A percentile compares a stretch with the other conserved stretches of the same genome.
These are phyloP conservation scores for Xyliphius kryptos DNA, from an alignment of 2,113 vertebrate species.

Conservation along the genomic window DNA sequence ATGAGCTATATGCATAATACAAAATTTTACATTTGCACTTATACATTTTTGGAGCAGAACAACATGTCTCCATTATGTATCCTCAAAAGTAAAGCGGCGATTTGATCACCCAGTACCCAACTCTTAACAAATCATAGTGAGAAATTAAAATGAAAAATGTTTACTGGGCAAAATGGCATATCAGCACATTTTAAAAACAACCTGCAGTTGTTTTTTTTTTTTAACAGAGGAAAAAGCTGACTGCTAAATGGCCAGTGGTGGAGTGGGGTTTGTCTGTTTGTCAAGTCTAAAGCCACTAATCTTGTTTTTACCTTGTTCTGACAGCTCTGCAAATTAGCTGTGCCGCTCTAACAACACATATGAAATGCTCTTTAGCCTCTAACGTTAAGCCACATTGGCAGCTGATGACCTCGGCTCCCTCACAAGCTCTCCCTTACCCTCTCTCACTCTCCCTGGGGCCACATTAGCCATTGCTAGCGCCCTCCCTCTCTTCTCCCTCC, in stretches of 20 bases:
- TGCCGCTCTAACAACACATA: conserved; percentile 72
- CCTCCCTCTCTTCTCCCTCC: conserved; percentile 13
- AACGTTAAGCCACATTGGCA: conserved; percentile 74
- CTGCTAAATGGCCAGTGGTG: conserved; percentile 68
- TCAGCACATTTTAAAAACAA: background rate
- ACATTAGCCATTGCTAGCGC: conserved; percentile 21
- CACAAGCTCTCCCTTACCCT: conserved; percentile 24
- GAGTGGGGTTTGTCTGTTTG: conserved; percentile 67
- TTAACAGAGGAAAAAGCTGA: conserved; percentile 51
- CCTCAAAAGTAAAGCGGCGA: too few species aligned
- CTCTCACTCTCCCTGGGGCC: conserved; percentile 17
- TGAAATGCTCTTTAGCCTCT: conserved; percentile 71
- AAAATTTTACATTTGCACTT: too few species aligned
- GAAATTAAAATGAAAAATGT: background rate
- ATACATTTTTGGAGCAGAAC: too few species aligned
- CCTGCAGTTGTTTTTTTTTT: background rate
- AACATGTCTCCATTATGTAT: too few species aligned
- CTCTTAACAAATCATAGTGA: too few species aligned
- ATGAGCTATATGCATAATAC: too few species aligned
- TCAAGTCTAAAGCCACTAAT: conserved; percentile 77
- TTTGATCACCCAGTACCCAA: too few species aligned
- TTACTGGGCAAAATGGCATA: background rate
- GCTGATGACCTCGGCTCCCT: conserved; percentile 67
- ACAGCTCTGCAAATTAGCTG: conserved; percentile 73
- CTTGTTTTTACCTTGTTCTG: conserved; percentile 78